Evolutionary conservation across 2,797 vertebrate species (phyloP).

Genomic region (Podargus strigoides): DNA sequence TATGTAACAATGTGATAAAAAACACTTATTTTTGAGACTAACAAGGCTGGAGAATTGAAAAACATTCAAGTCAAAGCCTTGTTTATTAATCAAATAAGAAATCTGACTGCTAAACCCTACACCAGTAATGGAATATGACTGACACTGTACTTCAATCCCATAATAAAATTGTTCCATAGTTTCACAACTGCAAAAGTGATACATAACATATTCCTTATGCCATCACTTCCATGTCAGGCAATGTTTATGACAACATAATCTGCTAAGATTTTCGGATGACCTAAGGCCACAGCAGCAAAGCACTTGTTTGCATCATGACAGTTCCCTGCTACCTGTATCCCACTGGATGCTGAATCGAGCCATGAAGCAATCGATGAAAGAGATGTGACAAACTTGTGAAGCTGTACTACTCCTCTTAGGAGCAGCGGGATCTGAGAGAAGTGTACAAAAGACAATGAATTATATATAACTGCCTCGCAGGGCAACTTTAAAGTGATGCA

Average conservation of each 20-base stretch:
- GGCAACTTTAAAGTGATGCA: not conserved
- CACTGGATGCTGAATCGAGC: accelerated
- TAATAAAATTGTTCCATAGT: not conserved
- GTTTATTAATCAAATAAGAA: not conserved
- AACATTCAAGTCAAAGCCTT: not conserved
- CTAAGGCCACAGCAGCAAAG: not conserved
- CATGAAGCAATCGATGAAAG: not conserved
- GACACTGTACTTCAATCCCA: not conserved
- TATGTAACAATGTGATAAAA: not conserved
- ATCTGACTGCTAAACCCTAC: not conserved
- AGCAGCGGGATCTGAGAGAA: not conserved
- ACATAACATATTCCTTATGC: not conserved
- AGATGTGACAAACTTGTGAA: not conserved
- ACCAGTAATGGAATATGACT: not conserved
- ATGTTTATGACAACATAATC: not conserved
- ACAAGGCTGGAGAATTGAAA: not conserved
- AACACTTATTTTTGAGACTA: not conserved
- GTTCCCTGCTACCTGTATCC: not conserved
- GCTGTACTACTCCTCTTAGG: not conserved
- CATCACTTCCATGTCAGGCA: not conserved
- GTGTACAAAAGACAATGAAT: not conserved
- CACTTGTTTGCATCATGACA: not conserved
- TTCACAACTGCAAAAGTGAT: not conserved
- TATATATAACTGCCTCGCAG: not conserved
- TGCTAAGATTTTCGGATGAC: not conserved